These are phyloP conservation scores for Nesoenas mayeri DNA, from an alignment of 2,113 vertebrate species.

Conservation along the genomic window DNA sequence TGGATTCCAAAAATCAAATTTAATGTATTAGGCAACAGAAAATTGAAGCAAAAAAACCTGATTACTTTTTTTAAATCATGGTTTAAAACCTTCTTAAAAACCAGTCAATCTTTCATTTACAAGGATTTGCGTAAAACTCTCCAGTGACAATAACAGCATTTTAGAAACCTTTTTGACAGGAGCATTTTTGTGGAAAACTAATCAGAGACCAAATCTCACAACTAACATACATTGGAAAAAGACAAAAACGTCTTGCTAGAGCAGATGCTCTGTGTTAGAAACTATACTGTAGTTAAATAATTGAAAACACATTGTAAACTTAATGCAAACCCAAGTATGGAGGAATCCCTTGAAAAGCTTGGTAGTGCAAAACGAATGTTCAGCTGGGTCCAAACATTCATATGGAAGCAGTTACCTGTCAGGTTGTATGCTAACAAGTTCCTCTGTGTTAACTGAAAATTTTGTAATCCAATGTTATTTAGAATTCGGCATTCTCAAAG, in stretches of 20 bases:
- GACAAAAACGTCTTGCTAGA: not conserved
- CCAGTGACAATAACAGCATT: not conserved
- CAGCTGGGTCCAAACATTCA: not conserved
- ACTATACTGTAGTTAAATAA: not conserved
- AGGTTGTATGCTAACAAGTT: not conserved
- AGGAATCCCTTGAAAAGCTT: constrained; percentile 6
- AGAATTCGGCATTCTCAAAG: not conserved
- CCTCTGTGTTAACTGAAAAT: not conserved
- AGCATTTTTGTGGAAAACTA: constrained; percentile 39
- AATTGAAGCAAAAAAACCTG: not conserved
- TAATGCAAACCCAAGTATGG: not conserved
- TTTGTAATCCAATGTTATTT: not conserved
- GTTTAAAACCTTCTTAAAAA: not conserved
- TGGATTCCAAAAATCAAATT: not conserved
- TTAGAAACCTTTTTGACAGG: not conserved
- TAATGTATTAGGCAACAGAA: not conserved
- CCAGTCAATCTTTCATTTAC: not conserved
- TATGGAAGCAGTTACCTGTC: not conserved
- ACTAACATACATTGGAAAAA: constrained; percentile 14
- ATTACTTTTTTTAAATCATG: not conserved
- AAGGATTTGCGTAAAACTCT: not conserved
- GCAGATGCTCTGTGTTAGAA: constrained; percentile 12
- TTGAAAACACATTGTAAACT: constrained; percentile 34
- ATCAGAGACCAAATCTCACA: not conserved
- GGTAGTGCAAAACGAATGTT: not conserved